Conservation (phyloP, 2,888 invertebrate species). For the Globia sparganii region DNA sequence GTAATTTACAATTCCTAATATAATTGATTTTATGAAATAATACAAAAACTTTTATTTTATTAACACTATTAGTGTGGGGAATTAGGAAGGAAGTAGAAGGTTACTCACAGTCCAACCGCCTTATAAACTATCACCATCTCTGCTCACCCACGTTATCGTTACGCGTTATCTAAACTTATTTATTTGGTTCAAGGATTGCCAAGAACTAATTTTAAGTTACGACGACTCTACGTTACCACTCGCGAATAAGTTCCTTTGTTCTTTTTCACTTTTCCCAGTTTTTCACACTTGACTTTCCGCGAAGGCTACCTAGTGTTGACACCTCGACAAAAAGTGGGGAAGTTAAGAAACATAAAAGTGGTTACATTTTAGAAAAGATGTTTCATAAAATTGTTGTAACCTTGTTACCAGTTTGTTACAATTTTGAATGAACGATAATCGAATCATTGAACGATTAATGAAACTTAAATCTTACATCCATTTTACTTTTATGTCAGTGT, state of each 20-base stretch:
- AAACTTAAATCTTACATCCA: too few relatives aligned
- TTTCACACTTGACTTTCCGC: too few relatives aligned
- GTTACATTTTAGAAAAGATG: too few relatives aligned
- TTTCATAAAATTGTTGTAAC: too few relatives aligned
- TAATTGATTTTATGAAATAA: not conserved
- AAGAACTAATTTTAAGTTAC: not conserved
- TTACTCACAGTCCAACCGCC: slow-evolving; percentile 8
- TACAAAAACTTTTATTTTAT: not conserved
- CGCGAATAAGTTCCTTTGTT: not conserved
- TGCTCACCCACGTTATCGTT: slow-evolving; percentile 2
- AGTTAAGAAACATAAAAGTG: too few relatives aligned
- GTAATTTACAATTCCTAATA: too few relatives aligned
- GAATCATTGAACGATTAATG: too few relatives aligned
- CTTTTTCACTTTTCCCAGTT: not conserved
- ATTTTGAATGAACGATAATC: too few relatives aligned
- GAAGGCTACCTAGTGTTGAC: too few relatives aligned
- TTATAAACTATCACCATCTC: not conserved
- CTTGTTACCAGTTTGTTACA: too few relatives aligned
- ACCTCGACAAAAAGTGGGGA: too few relatives aligned
- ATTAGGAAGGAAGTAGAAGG: not conserved
- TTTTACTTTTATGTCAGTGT: too few relatives aligned
- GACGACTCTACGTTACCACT: not conserved
- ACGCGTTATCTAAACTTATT: not conserved
- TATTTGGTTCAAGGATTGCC: not conserved
- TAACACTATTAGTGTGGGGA: not conserved